phyloP scores from a whole-genome alignment of 2,888 invertebrate genomes.

The Leucophenga montana region DNA sequence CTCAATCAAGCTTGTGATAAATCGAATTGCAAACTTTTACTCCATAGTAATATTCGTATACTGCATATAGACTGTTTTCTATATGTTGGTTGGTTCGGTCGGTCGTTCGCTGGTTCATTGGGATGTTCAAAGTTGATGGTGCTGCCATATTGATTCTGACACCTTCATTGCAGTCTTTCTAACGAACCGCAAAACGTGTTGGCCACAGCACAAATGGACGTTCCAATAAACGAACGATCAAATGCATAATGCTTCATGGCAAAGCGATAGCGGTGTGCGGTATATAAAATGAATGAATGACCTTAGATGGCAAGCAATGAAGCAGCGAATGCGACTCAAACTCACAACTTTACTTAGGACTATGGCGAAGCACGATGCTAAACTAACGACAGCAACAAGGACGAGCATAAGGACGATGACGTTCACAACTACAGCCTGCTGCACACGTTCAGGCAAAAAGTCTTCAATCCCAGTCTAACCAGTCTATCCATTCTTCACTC shows the following conservation, averaged over 20 bases:
- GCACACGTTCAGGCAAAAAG: background rate
- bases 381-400: too few species aligned
- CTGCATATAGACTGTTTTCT: background rate
- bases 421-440: background rate
- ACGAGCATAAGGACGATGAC: too few species aligned
- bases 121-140: background rate
- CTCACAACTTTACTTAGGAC: background rate
- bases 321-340: constrained; percentile 7
- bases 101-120: background rate
- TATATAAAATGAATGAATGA: constrained; percentile 5
- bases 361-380: too few species aligned
- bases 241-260: background rate
- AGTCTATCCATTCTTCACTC: constrained; percentile 26
- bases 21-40: background rate
- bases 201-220: constrained; percentile 4
- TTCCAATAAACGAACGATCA: background rate
- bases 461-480: background rate
- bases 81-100: background rate
- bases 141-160: constrained; percentile 29
- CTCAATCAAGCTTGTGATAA: constrained; percentile 17
- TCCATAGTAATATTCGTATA: too few species aligned
- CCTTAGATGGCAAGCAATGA: background rate
- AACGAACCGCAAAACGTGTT: constrained; percentile 33
- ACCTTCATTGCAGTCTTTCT: constrained; percentile 26
- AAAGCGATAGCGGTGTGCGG: background rate